phyloP scores from a whole-genome alignment of 2,113 vertebrate species.

The Pygoscelis adeliae region DNA sequence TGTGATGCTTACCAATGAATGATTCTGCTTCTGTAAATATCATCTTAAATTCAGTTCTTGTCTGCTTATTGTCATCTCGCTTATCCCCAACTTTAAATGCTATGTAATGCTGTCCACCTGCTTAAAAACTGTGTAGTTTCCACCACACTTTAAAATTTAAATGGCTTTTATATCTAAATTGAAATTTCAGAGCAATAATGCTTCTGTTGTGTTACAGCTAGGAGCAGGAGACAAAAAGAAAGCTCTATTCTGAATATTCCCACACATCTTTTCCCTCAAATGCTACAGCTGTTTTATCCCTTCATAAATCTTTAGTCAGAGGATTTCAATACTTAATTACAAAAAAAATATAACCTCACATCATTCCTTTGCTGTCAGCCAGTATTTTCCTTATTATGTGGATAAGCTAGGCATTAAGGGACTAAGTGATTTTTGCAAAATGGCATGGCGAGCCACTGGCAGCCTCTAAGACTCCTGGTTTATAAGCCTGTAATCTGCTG shows the following conservation, averaged over 20 bases:
- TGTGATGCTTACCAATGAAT: neutral
- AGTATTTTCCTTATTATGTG: slow-evolving; percentile 27
- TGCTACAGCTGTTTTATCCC: slow-evolving; percentile 5
- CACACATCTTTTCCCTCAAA: slow-evolving; percentile 29
- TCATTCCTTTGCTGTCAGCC: slow-evolving; percentile 33
- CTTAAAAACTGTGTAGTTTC: neutral
- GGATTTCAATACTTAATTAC: slow-evolving; percentile 53
- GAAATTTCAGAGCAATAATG: neutral
- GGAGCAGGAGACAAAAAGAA: neutral
- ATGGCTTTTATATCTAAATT: slow-evolving; percentile 28
- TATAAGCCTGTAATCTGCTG: slow-evolving; percentile 8
- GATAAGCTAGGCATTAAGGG: slow-evolving; percentile 17
- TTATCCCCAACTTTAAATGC: neutral
- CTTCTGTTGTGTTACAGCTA: neutral
- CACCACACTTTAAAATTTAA: neutral
- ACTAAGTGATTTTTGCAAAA: slow-evolving; percentile 22
- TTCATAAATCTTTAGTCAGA: slow-evolving; percentile 42
- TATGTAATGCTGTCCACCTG: neutral
- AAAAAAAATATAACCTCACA: neutral
- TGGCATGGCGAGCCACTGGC: neutral
- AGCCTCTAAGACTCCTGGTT: neutral
- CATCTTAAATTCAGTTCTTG: neutral
- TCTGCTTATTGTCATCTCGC: neutral
- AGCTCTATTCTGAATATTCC: slow-evolving; percentile 31
- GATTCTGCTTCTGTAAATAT: neutral